Percentiles rank a stretch among this genome's conserved stretches.
Evolutionary conservation across 2,797 vertebrate species (phyloP).

Genomic region (Delichon dasypus): DNA sequence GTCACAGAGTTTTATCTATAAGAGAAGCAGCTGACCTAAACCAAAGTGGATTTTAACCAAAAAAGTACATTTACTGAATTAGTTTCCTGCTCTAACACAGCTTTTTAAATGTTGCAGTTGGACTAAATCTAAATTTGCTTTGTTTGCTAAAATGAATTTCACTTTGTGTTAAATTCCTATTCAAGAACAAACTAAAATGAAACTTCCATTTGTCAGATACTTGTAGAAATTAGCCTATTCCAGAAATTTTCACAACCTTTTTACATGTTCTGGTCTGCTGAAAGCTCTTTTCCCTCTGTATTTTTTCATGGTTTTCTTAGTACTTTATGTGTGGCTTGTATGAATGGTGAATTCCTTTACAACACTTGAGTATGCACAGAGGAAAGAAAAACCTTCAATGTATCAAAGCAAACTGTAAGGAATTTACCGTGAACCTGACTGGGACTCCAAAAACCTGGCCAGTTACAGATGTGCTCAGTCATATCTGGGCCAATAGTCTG

Average conservation of each 20-base stretch:
- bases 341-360: background rate
- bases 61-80: background rate
- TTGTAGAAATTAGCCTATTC: background rate
- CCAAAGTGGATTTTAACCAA: background rate
- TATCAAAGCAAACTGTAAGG: background rate
- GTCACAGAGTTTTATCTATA: background rate
- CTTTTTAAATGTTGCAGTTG: background rate
- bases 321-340: background rate
- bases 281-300: background rate
- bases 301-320: background rate
- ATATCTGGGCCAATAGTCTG: background rate
- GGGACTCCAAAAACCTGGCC: background rate
- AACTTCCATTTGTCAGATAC: background rate
- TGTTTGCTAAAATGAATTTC: background rate
- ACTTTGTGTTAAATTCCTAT: background rate
- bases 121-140: background rate
- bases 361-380: accelerated
- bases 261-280: background rate
- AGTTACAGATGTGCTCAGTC: background rate
- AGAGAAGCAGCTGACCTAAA: background rate
- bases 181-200: background rate
- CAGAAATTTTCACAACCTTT: background rate
- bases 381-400: background rate
- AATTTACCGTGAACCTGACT: background rate
- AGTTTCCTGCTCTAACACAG: background rate